Percentiles rank a stretch among this genome's conserved stretches.
phyloP scores from a whole-genome alignment of 2,888 invertebrate genomes.

The Catocala sponsa region DNA sequence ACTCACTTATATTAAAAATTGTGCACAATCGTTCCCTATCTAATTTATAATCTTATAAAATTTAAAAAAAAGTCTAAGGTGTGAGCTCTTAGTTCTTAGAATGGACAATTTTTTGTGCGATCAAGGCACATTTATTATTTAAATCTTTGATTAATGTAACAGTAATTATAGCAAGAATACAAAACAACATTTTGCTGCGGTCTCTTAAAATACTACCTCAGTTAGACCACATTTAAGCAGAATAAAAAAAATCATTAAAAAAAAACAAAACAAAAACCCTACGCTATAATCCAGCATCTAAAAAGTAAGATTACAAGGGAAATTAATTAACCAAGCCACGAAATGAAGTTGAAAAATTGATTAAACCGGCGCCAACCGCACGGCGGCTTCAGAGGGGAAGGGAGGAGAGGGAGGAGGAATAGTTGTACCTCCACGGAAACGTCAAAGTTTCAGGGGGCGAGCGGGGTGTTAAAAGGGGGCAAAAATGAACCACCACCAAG shows the following conservation, averaged over 20 bases:
- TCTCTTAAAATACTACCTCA: no score
- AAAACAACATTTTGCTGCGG: no score
- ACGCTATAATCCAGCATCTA: conserved; percentile 10
- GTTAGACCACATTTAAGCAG: no score
- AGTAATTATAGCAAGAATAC: no score
- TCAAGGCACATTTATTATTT: no score
- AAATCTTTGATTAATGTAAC: no score
- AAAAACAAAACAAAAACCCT: conserved; percentile 2
- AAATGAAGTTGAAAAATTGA: conserved; percentile 83
- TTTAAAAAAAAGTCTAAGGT: no score
- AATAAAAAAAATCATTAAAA: neutral
- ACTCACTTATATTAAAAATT: no score
- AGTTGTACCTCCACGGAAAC: conserved; percentile 69
- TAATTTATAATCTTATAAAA: no score
- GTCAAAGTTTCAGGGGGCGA: conserved; percentile 67
- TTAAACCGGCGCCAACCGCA: conserved; percentile 75
- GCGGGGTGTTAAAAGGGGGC: conserved; percentile 53
- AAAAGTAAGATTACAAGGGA: conserved; percentile 52
- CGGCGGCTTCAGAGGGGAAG: conserved; percentile 53
- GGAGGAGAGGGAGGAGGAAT: conserved; percentile 45
- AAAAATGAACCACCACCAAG: conserved; percentile 69
- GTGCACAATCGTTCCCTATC: no score
- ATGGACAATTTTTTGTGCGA: no score
- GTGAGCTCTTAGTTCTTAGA: no score
- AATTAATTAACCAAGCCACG: conserved; percentile 66